Percentiles rank a stretch among this genome's conserved stretches.
Conservation (phyloP, 2,797 vertebrate genomes). For the Eidolon dupreanum region DNA sequence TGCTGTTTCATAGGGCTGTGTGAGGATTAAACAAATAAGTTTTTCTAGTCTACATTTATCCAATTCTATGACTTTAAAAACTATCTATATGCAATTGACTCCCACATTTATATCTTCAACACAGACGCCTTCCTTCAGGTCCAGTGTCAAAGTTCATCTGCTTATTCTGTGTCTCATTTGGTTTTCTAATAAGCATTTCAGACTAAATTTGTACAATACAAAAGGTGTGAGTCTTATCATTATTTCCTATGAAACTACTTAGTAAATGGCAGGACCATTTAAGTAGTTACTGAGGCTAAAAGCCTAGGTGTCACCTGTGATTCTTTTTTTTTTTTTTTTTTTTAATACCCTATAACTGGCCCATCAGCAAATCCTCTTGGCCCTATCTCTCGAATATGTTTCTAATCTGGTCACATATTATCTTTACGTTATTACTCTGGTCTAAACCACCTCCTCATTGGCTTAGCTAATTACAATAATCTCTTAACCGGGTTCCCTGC, state of each 20-base stretch:
- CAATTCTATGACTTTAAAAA: conserved; percentile 16
- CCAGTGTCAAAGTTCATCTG: not conserved
- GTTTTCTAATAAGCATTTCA: not conserved
- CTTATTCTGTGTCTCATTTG: not conserved
- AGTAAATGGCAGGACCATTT: not conserved
- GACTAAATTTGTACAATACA: not conserved
- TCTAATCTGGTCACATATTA: conserved; percentile 18
- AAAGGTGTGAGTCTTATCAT: not conserved
- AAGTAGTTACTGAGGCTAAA: not conserved
- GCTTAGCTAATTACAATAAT: not conserved
- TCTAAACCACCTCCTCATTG: conserved; percentile 14
- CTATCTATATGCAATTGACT: not conserved
- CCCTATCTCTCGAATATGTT: not conserved
- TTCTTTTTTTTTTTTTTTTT: conserved; percentile 22
- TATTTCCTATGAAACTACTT: not conserved
- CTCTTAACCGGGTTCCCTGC: not conserved
- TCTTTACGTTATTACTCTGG: not conserved
- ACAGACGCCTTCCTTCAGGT: not conserved
- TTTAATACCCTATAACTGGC: not conserved
- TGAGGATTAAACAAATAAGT: not conserved
- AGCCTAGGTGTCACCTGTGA: not conserved
- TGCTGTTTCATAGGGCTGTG: not conserved
- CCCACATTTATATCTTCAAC: conserved; percentile 6
- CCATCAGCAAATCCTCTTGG: not conserved
- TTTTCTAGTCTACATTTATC: not conserved